These are phyloP conservation scores for Myotis findleyi DNA, from an alignment of 2,797 vertebrate genomes.

Conservation along the genomic window DNA sequence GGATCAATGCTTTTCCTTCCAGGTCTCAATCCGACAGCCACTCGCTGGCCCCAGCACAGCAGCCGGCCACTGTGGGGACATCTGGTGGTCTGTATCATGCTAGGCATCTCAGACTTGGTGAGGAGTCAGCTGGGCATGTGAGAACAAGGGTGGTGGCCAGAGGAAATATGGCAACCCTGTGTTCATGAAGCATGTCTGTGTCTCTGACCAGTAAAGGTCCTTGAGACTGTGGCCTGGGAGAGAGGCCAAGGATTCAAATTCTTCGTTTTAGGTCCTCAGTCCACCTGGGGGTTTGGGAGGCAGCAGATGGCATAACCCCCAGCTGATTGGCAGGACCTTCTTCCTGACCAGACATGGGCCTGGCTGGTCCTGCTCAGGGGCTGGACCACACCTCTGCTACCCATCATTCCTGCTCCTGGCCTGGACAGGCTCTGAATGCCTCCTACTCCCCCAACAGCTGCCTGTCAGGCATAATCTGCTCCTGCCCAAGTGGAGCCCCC, in stretches of 20 bases:
- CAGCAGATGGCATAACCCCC: background rate
- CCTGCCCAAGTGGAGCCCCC: no score
- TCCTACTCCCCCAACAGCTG: background rate
- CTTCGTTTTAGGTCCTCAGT: background rate
- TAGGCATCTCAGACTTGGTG: background rate
- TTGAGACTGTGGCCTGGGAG: background rate
- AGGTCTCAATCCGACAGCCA: background rate
- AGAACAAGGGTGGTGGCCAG: background rate
- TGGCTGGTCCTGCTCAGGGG: no score
- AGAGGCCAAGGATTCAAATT: background rate
- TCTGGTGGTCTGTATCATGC: background rate
- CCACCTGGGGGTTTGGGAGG: background rate
- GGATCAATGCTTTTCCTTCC: background rate
- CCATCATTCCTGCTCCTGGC: background rate
- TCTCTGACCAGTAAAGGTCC: background rate
- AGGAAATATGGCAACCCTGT: conserved; percentile 23
- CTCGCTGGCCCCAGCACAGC: background rate
- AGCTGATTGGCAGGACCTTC: background rate
- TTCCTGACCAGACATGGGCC: background rate
- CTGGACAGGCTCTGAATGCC: background rate
- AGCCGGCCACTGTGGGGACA: background rate
- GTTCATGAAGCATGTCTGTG: rapidly evolving
- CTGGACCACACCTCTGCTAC: background rate
- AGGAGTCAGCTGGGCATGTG: conserved; percentile 18
- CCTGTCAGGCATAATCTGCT: background rate